phyloP scores from a whole-genome alignment of 2,797 vertebrate species.

The Oreochromis grahami region DNA sequence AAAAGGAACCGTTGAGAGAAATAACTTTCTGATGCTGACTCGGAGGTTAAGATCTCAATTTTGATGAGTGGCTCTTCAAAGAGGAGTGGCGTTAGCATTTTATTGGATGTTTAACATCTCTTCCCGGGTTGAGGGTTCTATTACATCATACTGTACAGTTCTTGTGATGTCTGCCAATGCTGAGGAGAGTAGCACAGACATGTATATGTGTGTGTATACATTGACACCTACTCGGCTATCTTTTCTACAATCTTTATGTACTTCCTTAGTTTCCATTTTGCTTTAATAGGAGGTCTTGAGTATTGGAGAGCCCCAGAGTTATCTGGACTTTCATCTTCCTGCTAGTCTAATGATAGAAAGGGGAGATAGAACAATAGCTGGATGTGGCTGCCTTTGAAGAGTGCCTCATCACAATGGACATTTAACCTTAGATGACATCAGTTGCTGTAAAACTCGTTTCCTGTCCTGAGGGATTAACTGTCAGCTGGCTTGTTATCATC shows the following conservation, averaged over 20 bases:
- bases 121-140: not conserved
- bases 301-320: conserved; percentile 1
- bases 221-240: not conserved
- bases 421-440: conserved; percentile 68
- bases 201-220: not conserved
- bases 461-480: conserved; percentile 65
- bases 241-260: not conserved
- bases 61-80: conserved; percentile 36
- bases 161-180: conserved; percentile 1
- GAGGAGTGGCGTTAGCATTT: not conserved
- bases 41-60: conserved; percentile 45
- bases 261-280: not conserved
- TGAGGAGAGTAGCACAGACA: not conserved
- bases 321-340: conserved; percentile 47
- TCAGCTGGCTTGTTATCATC: conserved; percentile 59
- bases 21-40: conserved; percentile 26
- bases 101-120: conserved; percentile 28
- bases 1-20: conserved; percentile 19
- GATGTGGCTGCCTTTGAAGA: conserved; percentile 51
- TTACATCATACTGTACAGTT: conserved; percentile 1
- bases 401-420: conserved; percentile 58
- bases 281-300: not conserved
- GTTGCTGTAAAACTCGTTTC: conserved; percentile 47
- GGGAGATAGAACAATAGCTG: conserved; percentile 30
- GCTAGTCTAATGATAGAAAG: conserved; percentile 46